A percentile compares a stretch with the other conserved stretches of the same genome.
These are phyloP conservation scores for Crenichthys baileyi DNA, from an alignment of 2,797 vertebrate species.

Conservation along the genomic window DNA sequence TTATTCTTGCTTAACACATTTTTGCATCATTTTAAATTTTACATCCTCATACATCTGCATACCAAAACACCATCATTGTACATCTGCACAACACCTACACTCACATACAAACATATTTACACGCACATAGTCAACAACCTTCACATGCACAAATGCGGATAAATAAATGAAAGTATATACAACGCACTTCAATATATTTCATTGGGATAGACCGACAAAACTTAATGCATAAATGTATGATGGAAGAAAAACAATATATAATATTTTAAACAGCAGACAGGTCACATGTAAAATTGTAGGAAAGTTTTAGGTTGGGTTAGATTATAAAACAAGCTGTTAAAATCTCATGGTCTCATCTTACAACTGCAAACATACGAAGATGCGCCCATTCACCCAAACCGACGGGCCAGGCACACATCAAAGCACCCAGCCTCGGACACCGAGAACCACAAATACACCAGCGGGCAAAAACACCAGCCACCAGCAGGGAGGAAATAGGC, in stretches of 20 bases:
- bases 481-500: too few species aligned
- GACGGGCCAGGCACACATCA: too few species aligned
- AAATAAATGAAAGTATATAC: not conserved
- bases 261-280: too few species aligned
- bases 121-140: too few species aligned
- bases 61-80: not conserved
- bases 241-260: too few species aligned
- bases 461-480: too few species aligned
- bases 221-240: not conserved
- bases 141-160: not conserved
- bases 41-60: not conserved
- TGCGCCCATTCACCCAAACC: too few species aligned
- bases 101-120: not conserved
- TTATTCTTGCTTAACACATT: not conserved
- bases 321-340: not conserved
- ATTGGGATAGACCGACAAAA: not conserved
- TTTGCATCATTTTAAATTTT: not conserved
- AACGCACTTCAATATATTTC: not conserved
- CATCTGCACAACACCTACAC: not conserved
- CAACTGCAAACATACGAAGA: not conserved
- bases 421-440: too few species aligned
- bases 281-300: too few species aligned
- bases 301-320: too few species aligned
- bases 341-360: not conserved
- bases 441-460: too few species aligned